Evolutionary conservation across 2,113 vertebrate species (phyloP), one percentile per base, ranked within the genome.

Genomic region (Numenius arquata): DNA sequence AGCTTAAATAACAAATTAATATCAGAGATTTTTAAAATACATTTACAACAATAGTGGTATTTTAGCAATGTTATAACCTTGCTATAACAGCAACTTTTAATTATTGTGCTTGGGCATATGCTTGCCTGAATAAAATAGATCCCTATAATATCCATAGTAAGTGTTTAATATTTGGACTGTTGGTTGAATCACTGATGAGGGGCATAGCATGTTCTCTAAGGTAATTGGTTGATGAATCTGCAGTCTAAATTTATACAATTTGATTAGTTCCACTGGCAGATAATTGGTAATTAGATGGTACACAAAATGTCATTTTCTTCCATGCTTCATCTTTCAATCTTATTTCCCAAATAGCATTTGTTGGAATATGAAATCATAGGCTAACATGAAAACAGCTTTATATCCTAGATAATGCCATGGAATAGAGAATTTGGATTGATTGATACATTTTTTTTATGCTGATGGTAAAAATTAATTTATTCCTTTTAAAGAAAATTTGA

Each of bases 361-460:
- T 97, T 94, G 97, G 92, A 98, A 95, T 92, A 96, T 95, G 97
- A 98, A 97, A 97, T 95, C 96, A 97, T 88, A 95, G 77, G 78
- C 85, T 91, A 89, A 95, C 96, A 93, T 91, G 77, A 96, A 97
- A 97, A 96, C 84, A 94, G 88, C 89, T 95, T 97, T 97, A 92
- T 96, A 93, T 89, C 89, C 89, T 97, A 95, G 97, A 89, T 97
- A 98, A 97, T 98, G 95, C 94, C 97, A 97, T 80, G 84, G 93
- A 98, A 98, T 97, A 96, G 93, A 96, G 22, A 96, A 98, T 98
- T 97, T 98, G 94, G 97, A 97, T 93, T 96, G 97, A 98, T 93
- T 98, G 95, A 98, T 98, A 97, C 95, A 98, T 97, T 97, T 98
- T 97, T 97, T 97, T 98, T 98, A 97, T 98, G 97, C 97, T 97